Base-by-base conservation (phyloP, 2,888 invertebrate genomes). In the Ryuthela nishihirai region DNA sequence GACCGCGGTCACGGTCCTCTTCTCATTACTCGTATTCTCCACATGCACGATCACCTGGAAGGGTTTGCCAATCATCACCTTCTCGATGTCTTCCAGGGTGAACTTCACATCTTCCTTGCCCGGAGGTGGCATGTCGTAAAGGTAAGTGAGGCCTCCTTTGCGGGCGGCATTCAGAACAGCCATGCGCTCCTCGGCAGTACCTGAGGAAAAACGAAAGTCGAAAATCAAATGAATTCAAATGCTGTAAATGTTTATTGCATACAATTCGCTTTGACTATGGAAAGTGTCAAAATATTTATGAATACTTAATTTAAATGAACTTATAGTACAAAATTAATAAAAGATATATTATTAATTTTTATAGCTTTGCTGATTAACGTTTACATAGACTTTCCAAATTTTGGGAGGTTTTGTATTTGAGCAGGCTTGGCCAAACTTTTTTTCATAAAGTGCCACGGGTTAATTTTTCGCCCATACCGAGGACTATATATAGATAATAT, bases 161-260 rank as follows among this genome's bases (percentile, higher is more conserved):
- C 85, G 76, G 0, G 86, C 85, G 1, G 88, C 89, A 70, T 86
- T 85, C 74, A 83, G 81, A 24, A 89, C 77, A 1, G 86, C 82
- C 60, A 87, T 73, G 7, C 89, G 76, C 73, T 90, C 88, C 0
- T 82, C 85, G 12, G 82, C 78, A 0, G 83, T 80, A 12, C 87
- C 83, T 80, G 60, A 5, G n/a, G n/a, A n/a, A n/a, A n/a, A n/a
- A n/a, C n/a, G n/a, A n/a, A n/a, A n/a, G n/a, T n/a, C n/a, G 55
- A 46, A 36, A 36, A 44, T 24, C 34, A 20, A 36, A 42, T 25
- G 7, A 25, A 25, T 24, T 6, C n/a, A n/a, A 23, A 7, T 42
- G 9, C n/a, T 23, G n/a, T n/a, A n/a, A n/a, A n/a, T n/a, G n/a
- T n/a, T n/a, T n/a, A n/a, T n/a, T n/a, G n/a, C n/a, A n/a, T n/a